Evolutionary conservation across 2,113 vertebrate species (phyloP).

Genomic region (Elgaria multicarinata): DNA sequence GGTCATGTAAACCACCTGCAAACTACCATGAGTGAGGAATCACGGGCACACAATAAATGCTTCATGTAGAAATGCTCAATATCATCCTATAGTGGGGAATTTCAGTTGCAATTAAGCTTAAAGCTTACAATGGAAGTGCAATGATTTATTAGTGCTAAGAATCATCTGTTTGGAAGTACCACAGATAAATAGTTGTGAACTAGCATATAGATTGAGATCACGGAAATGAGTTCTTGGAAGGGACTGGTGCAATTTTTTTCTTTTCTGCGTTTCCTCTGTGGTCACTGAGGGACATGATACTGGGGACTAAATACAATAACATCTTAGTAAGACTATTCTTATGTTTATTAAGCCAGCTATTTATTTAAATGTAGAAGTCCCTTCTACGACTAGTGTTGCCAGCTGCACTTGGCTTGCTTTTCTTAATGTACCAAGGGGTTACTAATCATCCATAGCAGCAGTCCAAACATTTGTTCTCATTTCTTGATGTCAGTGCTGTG

Average conservation of each 20-base stretch:
- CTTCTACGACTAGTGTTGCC: conserved; percentile 34
- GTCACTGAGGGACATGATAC: background rate
- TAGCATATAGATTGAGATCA: background rate
- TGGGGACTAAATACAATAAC: background rate
- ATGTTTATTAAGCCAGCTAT: conserved; percentile 31
- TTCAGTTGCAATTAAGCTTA: background rate
- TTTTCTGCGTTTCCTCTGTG: background rate
- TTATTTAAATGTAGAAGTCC: conserved; percentile 10
- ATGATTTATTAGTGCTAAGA: background rate
- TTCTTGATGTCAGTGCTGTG: conserved; percentile 54
- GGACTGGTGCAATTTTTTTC: background rate
- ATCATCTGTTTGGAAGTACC: background rate
- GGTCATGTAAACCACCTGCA: no score
- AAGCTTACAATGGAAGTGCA: background rate
- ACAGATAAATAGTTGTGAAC: background rate
- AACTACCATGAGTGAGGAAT: no score
- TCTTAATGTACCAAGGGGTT: conserved; percentile 41
- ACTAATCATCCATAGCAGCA: conserved; percentile 49
- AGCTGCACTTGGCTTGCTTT: conserved; percentile 30
- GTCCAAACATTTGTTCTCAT: conserved; percentile 45
- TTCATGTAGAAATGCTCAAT: background rate
- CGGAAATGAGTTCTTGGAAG: background rate
- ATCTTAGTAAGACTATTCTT: background rate
- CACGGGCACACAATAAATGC: no score
- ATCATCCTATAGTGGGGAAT: background rate